Base-by-base conservation (phyloP, 2,888 invertebrate genomes). In the Clusia tigrina region DNA sequence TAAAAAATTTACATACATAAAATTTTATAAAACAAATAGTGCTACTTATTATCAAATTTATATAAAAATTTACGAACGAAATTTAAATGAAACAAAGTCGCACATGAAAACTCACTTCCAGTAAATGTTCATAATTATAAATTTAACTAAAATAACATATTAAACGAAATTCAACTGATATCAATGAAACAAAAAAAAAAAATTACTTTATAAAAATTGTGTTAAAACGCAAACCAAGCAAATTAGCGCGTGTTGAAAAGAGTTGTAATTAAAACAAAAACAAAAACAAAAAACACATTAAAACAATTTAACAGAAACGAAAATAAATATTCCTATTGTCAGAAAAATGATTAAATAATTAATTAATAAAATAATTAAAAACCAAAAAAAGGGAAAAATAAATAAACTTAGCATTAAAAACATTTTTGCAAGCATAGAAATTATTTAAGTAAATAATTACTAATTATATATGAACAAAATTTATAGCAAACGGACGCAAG, bases 51-150 rank as follows among this genome's bases (percentile, higher is more conserved):
- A n/a, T n/a, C n/a, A n/a, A n/a, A n/a, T n/a, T n/a, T n/a, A n/a
- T 63, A 72, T 74, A 73, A 68, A 74, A 75, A 74, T 71, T n/a
- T 42, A 71, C 60, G 71, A 67, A n/a, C n/a, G n/a, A n/a, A n/a
- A n/a, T n/a, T n/a, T n/a, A n/a, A n/a, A n/a, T n/a, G n/a, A 64
- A 60, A 77, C 73, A 73, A 78, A 78, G 74, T 80, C 79, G 80
- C 78, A 80, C 81, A 80, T 73, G 77, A 75, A 67, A 73, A n/a
- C n/a, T 75, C 76, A 79, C 79, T 80, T 80, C 78, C 78, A 80
- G 70, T 67, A 70, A 69, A 57, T 62, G 60, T 67, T 63, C 65
- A 62, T 63, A 63, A 63, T 54, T 57, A 65, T 64, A 60, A 58
- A 54, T 42, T 58, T 58, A 63, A 55, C 46, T 54, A 20, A 58